Percentiles rank a stretch among this genome's conserved stretches.
phyloP scores from a whole-genome alignment of 2,888 invertebrate genomes.

The Uloborus plumipes region DNA sequence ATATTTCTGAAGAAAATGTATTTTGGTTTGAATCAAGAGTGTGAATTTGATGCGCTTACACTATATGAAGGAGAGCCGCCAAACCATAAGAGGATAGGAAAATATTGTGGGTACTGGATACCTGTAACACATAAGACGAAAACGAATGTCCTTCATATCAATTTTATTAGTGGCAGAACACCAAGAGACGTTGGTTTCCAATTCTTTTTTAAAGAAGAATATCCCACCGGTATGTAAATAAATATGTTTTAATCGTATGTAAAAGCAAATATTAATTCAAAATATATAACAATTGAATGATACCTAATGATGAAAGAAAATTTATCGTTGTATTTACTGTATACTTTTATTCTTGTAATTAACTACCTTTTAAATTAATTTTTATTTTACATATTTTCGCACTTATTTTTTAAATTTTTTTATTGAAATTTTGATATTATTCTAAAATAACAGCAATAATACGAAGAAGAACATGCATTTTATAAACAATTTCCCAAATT shows the following conservation, averaged over 20 bases:
- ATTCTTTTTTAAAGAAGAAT: conserved; percentile 61
- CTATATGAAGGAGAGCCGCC: conserved; percentile 48
- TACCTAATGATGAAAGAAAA: too few species aligned
- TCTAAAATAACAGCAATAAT: too few species aligned
- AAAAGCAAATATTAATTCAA: neutral
- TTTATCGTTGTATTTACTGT: too few species aligned
- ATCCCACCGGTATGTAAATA: conserved; percentile 27
- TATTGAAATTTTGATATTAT: too few species aligned
- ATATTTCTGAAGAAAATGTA: conserved; percentile 27
- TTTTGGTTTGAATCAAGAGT: conserved; percentile 50
- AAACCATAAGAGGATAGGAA: conserved; percentile 25
- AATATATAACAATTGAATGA: too few species aligned
- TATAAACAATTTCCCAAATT: too few species aligned
- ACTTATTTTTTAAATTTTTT: too few species aligned
- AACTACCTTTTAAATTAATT: too few species aligned
- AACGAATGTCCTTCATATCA: conserved; percentile 50
- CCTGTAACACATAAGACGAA: conserved; percentile 33
- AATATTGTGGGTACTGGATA: conserved; percentile 38
- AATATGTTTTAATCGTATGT: neutral
- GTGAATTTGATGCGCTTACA: conserved; percentile 21
- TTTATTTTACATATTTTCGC: too few species aligned
- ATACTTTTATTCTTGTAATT: too few species aligned
- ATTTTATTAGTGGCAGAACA: conserved; percentile 46
- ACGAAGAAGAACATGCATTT: too few species aligned
- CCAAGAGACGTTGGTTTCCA: conserved; percentile 61